Conservation (phyloP, 2,888 invertebrate species). For the Cacoxenus indagator region DNA sequence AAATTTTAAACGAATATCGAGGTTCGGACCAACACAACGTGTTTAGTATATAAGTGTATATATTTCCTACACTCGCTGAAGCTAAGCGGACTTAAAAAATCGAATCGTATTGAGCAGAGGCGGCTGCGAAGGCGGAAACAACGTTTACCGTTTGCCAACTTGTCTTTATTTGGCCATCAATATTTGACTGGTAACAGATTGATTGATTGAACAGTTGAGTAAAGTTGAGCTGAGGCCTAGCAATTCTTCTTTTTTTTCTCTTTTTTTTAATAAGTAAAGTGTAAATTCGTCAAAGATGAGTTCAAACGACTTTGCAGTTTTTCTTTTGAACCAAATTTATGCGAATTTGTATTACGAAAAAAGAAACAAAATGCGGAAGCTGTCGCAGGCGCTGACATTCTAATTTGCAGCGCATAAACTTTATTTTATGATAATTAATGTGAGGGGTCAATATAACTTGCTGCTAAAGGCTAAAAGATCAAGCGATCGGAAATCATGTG, state of each 20-base stretch:
- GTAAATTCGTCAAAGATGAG: neutral
- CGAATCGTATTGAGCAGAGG: too few relatives aligned
- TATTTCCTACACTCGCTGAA: slow-evolving; percentile 2
- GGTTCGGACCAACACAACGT: neutral
- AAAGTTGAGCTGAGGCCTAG: neutral
- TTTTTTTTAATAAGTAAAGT: slow-evolving; percentile 21
- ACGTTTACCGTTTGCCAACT: slow-evolving; percentile 2
- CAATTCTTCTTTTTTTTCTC: neutral
- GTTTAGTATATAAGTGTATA: slow-evolving; percentile 3
- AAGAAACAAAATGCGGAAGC: slow-evolving; percentile 12
- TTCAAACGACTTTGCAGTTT: neutral
- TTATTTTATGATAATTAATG: neutral
- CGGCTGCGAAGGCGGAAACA: slow-evolving; percentile 15
- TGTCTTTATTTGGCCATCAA: slow-evolving; percentile 8
- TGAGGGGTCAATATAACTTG: slow-evolving; percentile 24
- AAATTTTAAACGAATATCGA: slow-evolving; percentile 21
- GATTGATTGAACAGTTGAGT: neutral
- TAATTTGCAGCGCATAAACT: slow-evolving; percentile 6
- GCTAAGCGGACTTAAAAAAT: neutral
- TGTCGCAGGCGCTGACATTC: slow-evolving; percentile 10
- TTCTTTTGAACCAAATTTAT: slow-evolving; percentile 3
- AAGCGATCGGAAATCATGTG: neutral
- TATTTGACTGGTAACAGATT: neutral
- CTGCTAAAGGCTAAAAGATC: neutral
- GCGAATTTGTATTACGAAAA: neutral